Conservation (phyloP, 2,113 vertebrate species). For the Pedionomus torquatus region DNA sequence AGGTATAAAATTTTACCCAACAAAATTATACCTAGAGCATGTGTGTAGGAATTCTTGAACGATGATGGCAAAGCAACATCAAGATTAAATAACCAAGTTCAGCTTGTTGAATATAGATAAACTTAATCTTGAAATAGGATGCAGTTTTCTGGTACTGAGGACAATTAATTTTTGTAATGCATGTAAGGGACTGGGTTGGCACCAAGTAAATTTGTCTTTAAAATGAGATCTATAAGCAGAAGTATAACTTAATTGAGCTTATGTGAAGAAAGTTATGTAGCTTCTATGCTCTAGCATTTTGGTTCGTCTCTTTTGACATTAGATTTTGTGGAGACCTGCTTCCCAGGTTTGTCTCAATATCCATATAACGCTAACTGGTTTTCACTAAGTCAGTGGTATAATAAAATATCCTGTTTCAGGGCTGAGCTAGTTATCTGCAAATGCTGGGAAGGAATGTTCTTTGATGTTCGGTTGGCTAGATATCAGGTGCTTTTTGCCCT, state of each 20-base stretch:
- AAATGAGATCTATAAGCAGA: not conserved
- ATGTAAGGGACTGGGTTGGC: not conserved
- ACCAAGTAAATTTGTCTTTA: not conserved
- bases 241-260: not conserved
- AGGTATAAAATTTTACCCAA: not conserved
- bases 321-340: not conserved
- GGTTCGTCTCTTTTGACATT: not conserved
- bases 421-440: not conserved
- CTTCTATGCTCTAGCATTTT: not conserved
- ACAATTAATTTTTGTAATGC: not conserved
- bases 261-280: not conserved
- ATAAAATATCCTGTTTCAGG: slow-evolving; percentile 1
- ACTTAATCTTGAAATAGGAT: not conserved
- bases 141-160: not conserved
- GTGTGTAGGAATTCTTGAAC: not conserved
- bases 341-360: not conserved
- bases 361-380: not conserved
- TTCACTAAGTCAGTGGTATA: not conserved
- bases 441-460: not conserved
- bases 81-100: not conserved
- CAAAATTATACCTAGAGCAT: not conserved
- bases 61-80: not conserved
- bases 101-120: not conserved
- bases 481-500: not conserved
- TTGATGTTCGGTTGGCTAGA: not conserved